These are phyloP conservation scores for Capitella teleta DNA, from an alignment of 1,140 invertebrate genomes.

Conservation along the genomic window DNA sequence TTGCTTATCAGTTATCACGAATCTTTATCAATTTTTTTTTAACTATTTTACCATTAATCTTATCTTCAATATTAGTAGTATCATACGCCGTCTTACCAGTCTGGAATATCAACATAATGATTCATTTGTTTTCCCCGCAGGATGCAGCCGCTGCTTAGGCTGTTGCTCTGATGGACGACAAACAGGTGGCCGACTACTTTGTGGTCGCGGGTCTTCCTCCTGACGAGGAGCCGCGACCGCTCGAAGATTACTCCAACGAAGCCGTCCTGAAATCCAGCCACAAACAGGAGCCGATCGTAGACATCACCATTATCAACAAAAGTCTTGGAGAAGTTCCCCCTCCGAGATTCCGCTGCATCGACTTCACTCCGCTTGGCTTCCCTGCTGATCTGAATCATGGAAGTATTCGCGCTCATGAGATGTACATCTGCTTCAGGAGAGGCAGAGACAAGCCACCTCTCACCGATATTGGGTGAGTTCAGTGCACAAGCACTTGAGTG, in stretches of 20 bases:
- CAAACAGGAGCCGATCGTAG: conserved; percentile 80
- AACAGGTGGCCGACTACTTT: conserved; percentile 71
- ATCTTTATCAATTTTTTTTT: too few species aligned
- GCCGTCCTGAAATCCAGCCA: conserved; percentile 58
- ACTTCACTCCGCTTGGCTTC: conserved; percentile 63
- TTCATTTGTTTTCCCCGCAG: too few species aligned
- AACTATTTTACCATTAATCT: too few species aligned
- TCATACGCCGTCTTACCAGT: too few species aligned
- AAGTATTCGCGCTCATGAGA: conserved; percentile 79
- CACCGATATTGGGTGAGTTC: conserved; percentile 84
- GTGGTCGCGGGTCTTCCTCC: conserved; percentile 88
- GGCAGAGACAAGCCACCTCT: conserved; percentile 90
- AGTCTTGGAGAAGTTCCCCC: conserved; percentile 42
- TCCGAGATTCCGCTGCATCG: conserved; percentile 67
- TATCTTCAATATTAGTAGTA: too few species aligned
- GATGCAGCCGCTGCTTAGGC: too few species aligned
- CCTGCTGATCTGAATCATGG: conserved; percentile 92
- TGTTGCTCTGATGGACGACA: conserved; percentile 44
- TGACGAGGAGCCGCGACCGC: conserved; percentile 52
- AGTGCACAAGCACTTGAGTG: neutral
- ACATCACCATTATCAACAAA: conserved; percentile 83
- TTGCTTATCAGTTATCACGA: too few species aligned
- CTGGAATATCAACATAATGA: too few species aligned
- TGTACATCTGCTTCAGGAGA: conserved; percentile 81
- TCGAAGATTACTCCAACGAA: conserved; percentile 74